Percentiles rank a stretch among this genome's conserved stretches.
Conservation (phyloP, 2,888 invertebrate genomes). For the Drosophila histrio region DNA sequence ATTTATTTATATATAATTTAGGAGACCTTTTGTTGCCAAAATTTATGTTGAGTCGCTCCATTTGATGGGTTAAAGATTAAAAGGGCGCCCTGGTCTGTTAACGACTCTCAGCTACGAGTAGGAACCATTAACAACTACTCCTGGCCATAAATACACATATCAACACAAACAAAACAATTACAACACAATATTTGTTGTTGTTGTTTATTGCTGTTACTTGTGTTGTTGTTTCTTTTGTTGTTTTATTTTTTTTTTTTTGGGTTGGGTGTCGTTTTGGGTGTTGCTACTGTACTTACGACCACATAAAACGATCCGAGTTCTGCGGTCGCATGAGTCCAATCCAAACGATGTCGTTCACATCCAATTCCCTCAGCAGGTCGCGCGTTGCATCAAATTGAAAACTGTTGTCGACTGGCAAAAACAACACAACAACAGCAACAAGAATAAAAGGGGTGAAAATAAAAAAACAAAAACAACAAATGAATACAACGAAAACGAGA, state of each 20-base stretch:
- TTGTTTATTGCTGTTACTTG: conserved; percentile 4
- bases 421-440: conserved; percentile 15
- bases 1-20: not conserved
- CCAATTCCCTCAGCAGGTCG: conserved; percentile 90
- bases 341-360: conserved; percentile 91
- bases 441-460: conserved; percentile 1
- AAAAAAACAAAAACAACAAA: conserved; percentile 9
- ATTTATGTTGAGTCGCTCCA: not conserved
- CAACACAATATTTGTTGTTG: conserved; percentile 30
- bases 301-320: conserved; percentile 89
- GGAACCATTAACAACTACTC: not conserved
- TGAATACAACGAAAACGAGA: not conserved
- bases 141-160: conserved; percentile 42
- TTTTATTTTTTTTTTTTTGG: not conserved
- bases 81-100: conserved; percentile 4
- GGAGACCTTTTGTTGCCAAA: not conserved
- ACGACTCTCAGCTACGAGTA: not conserved
- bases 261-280: conserved; percentile 21
- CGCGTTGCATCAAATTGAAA: conserved; percentile 91
- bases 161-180: conserved; percentile 57
- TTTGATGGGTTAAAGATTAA: not conserved
- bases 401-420: conserved; percentile 88
- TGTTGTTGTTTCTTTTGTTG: conserved; percentile 1
- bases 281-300: conserved; percentile 88
- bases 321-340: conserved; percentile 90